phyloP scores from a whole-genome alignment of 2,888 invertebrate species.

The Taenaris catops region DNA sequence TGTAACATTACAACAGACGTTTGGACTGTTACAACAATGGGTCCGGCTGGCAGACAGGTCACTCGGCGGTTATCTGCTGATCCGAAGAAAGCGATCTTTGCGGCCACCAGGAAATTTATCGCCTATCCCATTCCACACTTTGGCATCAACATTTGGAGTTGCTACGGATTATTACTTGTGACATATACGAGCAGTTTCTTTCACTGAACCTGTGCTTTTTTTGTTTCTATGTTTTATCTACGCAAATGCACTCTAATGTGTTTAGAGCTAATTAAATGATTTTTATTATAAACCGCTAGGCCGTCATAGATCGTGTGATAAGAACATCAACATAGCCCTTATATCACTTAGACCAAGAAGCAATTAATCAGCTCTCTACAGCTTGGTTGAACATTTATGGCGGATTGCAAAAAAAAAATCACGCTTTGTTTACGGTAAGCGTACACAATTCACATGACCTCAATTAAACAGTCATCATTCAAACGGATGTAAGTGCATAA shows the following conservation, averaged over 20 bases:
- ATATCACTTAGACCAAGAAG: no score
- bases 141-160: no score
- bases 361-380: slow-evolving; percentile 26
- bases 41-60: slow-evolving; percentile 59
- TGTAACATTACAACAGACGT: slow-evolving; percentile 34
- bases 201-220: no score
- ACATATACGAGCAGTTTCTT: no score
- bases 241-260: no score
- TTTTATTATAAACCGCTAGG: no score
- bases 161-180: no score
- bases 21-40: slow-evolving; percentile 56
- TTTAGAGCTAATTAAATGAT: no score
- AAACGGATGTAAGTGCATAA: slow-evolving; percentile 74
- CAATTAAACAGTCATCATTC: slow-evolving; percentile 73
- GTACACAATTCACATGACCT: slow-evolving; percentile 52
- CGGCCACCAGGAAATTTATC: slow-evolving; percentile 62
- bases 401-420: slow-evolving; percentile 36
- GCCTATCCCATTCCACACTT: no score
- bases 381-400: slow-evolving; percentile 28
- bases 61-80: slow-evolving; percentile 63
- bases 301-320: no score
- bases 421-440: slow-evolving; percentile 39
- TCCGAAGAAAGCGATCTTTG: slow-evolving; percentile 62
- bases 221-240: no score
- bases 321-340: no score